Evolutionary conservation across 2,797 vertebrate genomes (phyloP).

Genomic region (Pitangus sulphuratus): DNA sequence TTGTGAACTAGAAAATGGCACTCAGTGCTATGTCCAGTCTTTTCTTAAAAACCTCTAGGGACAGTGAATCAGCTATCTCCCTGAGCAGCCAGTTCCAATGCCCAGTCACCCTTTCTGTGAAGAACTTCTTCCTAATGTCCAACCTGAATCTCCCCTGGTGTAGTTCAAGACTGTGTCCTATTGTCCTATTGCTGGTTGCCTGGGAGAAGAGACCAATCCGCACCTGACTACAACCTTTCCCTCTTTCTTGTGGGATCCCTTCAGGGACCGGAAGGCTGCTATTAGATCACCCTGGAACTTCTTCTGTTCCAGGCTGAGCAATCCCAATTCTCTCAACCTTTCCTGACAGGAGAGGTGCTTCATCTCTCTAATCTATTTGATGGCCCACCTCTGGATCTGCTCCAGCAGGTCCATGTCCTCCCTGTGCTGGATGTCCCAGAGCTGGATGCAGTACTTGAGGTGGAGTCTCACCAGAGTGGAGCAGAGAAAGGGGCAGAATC

Average conservation of each 20-base stretch:
- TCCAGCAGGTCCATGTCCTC: neutral
- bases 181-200: no score
- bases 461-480: neutral
- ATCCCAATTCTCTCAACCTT: neutral
- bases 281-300: neutral
- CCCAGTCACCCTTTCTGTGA: no score
- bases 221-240: neutral
- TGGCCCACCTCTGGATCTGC: neutral
- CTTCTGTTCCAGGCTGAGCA: neutral
- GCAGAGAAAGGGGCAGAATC: neutral
- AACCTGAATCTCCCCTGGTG: no score
- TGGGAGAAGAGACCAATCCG: no score
- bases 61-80: no score
- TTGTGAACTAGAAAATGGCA: no score
- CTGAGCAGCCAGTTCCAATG: no score
- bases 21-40: no score
- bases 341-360: neutral
- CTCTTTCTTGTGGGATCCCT: neutral
- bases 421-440: neutral
- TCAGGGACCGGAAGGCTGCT: neutral
- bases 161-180: no score
- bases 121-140: no score
- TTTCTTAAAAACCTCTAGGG: no score
- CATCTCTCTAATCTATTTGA: neutral
- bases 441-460: fast-evolving